Base-by-base conservation (phyloP, 1,140 invertebrate genomes). In the Caenorhabditis inopinata region DNA sequence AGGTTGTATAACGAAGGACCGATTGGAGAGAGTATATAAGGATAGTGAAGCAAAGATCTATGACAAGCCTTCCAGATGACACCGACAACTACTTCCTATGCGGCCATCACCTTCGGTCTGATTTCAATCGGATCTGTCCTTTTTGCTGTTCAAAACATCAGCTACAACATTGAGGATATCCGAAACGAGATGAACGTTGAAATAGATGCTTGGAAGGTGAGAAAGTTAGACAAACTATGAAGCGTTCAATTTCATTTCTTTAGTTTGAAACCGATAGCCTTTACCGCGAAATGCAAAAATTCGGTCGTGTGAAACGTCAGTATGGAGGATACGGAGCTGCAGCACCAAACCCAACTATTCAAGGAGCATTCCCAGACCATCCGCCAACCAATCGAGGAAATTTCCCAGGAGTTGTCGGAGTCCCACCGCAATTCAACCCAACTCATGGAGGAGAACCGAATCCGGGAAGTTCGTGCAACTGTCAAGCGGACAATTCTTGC, bases 251-350 rank as follows among this genome's bases (percentile, higher is more conserved):
- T 14, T 73, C 1, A 29, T 32, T 16, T 21, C 73, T 83, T 78
- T 14, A 83, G 82, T 45, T 62, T 35, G 48, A 76, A 27, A 78
- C 85, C 21, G 83, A 86, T 35, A 84, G 83, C 48, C 62, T 86
- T 0, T 85, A 85, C 82, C 46, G 35, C 18, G 83, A 85, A 49
- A 86, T 85, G 85, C 25, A 86, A 14, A 83, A 83, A 42, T 78
- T 86, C 32, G 85, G 81, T 27, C 85, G 85, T 83, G 62, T 84
- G 12, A 78, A 83, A 0, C 85, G 85, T 81, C 85, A 85, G 48
- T 82, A 82, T 32, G 85, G 85, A 38, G 82, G 80, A 76, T 81
- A 84, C 32, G 81, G 83, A 78, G 80, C 76, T 45, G 49, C 58
- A 2, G 78, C 9, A 46, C 12, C 77, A 16, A 79, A 79, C 53